Percentiles rank a stretch among this genome's conserved stretches.
Evolutionary conservation across 2,888 invertebrate species (phyloP).

Genomic region (Hypomecis punctinalis): DNA sequence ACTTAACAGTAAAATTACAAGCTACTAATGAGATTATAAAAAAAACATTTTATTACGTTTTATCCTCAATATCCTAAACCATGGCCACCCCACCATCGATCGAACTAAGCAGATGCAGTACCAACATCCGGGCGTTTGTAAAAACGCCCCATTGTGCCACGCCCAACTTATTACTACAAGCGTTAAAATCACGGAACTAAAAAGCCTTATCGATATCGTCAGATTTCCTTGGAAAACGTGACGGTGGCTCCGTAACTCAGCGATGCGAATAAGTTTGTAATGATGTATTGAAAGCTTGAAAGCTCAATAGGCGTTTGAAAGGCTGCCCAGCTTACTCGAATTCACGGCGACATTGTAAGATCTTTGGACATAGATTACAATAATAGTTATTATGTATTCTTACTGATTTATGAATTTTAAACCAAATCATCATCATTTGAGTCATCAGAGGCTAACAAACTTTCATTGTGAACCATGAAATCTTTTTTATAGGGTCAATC

Average conservation of each 20-base stretch:
- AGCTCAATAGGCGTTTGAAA: constrained; percentile 19
- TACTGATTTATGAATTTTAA: background rate
- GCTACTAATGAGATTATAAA: no score
- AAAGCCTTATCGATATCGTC: background rate
- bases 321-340: constrained; percentile 9
- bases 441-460: no score
- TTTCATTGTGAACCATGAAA: no score
- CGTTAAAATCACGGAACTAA: background rate
- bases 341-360: constrained; percentile 18
- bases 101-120: constrained; percentile 51
- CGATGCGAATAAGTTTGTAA: background rate
- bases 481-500: no score
- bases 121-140: constrained; percentile 49
- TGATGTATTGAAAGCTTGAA: constrained; percentile 5
- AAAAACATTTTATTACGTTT: no score
- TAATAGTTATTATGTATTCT: background rate
- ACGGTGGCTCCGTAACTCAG: background rate
- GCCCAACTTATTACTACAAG: background rate
- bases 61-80: background rate
- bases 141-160: constrained; percentile 27
- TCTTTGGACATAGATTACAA: background rate
- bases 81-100: constrained; percentile 49
- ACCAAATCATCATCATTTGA: no score
- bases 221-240: background rate
- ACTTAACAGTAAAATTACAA: no score